Conservation (phyloP, 2,888 invertebrate genomes). For the Blastobasis adustella region DNA sequence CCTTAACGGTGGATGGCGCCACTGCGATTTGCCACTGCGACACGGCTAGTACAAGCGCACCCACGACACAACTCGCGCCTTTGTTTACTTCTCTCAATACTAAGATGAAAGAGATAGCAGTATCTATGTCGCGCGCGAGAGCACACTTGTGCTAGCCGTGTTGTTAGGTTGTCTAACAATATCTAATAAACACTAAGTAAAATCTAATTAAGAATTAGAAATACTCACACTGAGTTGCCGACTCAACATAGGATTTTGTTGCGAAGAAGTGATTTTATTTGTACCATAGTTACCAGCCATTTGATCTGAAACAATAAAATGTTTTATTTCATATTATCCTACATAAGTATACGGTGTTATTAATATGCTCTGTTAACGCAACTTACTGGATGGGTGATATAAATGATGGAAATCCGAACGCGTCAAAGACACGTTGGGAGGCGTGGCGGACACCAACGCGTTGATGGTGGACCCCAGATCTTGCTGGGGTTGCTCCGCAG, state of each 20-base stretch:
- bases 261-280: slow-evolving; percentile 79
- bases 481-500: slow-evolving; percentile 81
- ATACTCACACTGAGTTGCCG: slow-evolving; percentile 85
- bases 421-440: slow-evolving; percentile 92
- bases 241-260: slow-evolving; percentile 92
- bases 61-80: too few species aligned
- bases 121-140: too few species aligned
- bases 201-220: too few species aligned
- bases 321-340: neutral
- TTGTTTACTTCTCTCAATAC: too few species aligned
- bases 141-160: too few species aligned
- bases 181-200: too few species aligned
- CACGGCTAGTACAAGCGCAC: too few species aligned
- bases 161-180: too few species aligned
- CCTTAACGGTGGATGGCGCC: too few species aligned
- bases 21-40: too few species aligned
- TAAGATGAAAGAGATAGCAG: too few species aligned
- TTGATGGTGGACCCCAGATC: slow-evolving; percentile 81
- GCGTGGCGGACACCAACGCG: slow-evolving; percentile 88
- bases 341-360: too few species aligned
- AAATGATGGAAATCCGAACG: slow-evolving; percentile 74
- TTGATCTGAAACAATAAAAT: slow-evolving; percentile 47
- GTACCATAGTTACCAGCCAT: slow-evolving; percentile 65
- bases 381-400: slow-evolving; percentile 61
- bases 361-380: neutral